Conservation (phyloP, 2,113 vertebrate genomes). For the Strix uralensis region DNA sequence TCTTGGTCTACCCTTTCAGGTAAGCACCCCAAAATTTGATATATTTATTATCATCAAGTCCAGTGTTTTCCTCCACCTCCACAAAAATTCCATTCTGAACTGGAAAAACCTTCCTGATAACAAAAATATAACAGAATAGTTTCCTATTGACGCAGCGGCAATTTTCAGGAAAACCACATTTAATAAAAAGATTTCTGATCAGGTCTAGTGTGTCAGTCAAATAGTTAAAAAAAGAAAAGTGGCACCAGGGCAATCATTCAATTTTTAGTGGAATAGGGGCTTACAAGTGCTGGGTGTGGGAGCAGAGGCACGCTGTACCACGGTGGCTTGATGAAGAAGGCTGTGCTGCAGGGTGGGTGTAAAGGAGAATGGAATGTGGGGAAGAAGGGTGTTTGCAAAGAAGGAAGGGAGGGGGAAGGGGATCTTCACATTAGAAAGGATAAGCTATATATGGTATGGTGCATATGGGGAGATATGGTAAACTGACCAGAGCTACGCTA, state of each 20-base stretch:
- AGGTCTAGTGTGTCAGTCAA: not conserved
- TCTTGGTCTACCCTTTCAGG: not conserved
- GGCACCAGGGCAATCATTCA: fast-evolving
- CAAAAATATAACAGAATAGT: fast-evolving
- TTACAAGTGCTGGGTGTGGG: not conserved
- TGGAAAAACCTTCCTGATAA: not conserved
- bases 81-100: not conserved
- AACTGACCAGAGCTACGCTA: not conserved
- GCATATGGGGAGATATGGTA: not conserved
- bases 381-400: slow-evolving; percentile 45
- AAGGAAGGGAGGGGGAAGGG: not conserved
- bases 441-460: not conserved
- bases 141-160: not conserved
- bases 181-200: not conserved
- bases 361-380: not conserved
- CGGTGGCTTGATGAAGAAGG: not conserved
- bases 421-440: not conserved
- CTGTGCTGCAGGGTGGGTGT: not conserved
- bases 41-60: not conserved
- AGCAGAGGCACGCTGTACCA: not conserved
- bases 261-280: fast-evolving
- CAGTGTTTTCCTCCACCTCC: not conserved
- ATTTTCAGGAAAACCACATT: not conserved
- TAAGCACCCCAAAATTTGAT: not conserved
- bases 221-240: not conserved